A percentile compares a stretch with the other conserved stretches of the same genome.
These are phyloP conservation scores for Elaphurus davidianus DNA, from an alignment of 2,113 vertebrate species.

Conservation along the genomic window DNA sequence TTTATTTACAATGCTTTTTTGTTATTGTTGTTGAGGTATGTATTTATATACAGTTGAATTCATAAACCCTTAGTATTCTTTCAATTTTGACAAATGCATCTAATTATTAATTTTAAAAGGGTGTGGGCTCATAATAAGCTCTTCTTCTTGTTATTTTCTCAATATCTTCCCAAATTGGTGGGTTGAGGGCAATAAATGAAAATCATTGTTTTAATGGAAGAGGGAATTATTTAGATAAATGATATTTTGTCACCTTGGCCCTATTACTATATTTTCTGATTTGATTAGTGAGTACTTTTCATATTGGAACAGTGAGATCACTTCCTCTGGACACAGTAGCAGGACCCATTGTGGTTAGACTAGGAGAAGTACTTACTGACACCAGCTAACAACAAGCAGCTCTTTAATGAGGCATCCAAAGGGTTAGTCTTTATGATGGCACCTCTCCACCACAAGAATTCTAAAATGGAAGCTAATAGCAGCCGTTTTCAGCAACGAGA, in stretches of 20 bases:
- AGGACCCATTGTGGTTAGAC: neutral
- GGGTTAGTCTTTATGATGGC: neutral
- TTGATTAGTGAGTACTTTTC: neutral
- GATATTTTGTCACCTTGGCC: neutral
- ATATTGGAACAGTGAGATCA: neutral
- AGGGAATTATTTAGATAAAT: neutral
- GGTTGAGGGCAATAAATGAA: neutral
- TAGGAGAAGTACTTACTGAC: neutral
- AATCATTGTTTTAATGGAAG: neutral
- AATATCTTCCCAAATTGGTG: neutral
- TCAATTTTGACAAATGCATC: neutral
- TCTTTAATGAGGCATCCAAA: neutral
- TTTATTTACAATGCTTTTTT: neutral
- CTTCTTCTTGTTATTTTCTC: neutral
- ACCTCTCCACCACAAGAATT: neutral
- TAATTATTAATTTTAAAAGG: neutral
- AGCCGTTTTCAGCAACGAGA: neutral
- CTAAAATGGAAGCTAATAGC: neutral
- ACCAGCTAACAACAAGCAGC: neutral
- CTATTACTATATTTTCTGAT: neutral
- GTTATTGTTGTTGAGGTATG: neutral
- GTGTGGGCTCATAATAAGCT: neutral
- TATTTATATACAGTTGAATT: neutral
- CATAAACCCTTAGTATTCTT: neutral
- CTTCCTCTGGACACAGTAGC: neutral